Base-by-base conservation (phyloP, 2,888 invertebrate genomes). In the Leptopilina syphax region DNA sequence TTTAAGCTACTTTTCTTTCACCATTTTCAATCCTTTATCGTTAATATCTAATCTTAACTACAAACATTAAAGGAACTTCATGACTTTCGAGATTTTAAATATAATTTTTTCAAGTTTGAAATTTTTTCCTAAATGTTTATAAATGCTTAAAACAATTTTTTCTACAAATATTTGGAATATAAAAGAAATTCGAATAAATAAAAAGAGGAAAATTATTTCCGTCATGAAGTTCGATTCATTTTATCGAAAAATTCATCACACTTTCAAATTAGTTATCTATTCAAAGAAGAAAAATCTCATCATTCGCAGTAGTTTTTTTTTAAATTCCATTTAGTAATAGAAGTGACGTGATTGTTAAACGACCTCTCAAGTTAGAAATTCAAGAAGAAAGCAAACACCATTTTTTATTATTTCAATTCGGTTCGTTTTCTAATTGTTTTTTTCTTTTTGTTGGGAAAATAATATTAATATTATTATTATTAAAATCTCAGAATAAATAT, bases 381-480 rank as follows among this genome's bases (percentile, higher is more conserved):
- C 73, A 73, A 73, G 73, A 73, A 73, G 73, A 34, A 73, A 73
- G 73, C 73, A 73, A 73, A 73, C 73, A 73, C 73, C 73, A 73
- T 73, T 73, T 57, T 57, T 34, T 34, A 34, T 34, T 57, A 27
- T 73, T 73, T 34, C 54, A 34, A 57, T n/a, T n/a, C 60, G 60
- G 60, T 60, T 34, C 34, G 34, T 34, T 34, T 34, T 34, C 34
- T 34, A 34, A 18, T 18, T 34, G 3, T 34, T 34, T 34, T 34
- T 34, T 27, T 27, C 2, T 27, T 27, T 27, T 1, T 3, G 34
- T 34, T 34, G 34, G 34, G 4, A 34, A 34, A 34, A 3, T 34
- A 34, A 34, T 34, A 34, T 34, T 34, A 34, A 2, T 34, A 34
- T 34, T 34, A 34, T 34, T 34, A 34, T 34, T 34, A 8, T 63